Evolutionary conservation across 2,888 invertebrate genomes (phyloP), one percentile per base, ranked within the genome.

Genomic region (Tubiluchus corallicola): DNA sequence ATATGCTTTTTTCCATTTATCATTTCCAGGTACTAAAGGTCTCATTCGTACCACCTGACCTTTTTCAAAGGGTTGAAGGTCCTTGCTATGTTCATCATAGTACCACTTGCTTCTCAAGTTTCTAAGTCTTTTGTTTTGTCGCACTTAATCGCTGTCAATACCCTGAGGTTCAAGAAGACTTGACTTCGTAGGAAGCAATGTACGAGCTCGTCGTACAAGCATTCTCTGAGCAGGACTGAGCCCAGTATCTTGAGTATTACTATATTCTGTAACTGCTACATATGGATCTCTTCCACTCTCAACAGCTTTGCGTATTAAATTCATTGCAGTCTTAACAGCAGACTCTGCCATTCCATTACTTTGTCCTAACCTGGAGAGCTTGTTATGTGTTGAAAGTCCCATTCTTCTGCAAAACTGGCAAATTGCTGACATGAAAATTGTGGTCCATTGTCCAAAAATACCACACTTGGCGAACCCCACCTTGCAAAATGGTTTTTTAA

Each of bases 181-280:
- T n/a, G 29, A 9, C n/a, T 29, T 29, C 9, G n/a, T n/a, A 29
- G 29, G 29, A 9, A 29, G n/a, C 29, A 29, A n/a, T 29, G 29
- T 29, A 29, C 29, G n/a, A 29, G 29, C n/a, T n/a, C 9, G 9
- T 29, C 29, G 9, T n/a, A 9, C 29, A n/a, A 29, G n/a, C 29
- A 29, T 29, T 29, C 29, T 29, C n/a, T 29, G 29, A 29, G n/a
- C 29, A 9, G 9, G 29, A 29, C 29, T 29, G 29, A n/a, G 9
- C n/a, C 29, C n/a, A n/a, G 29, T n/a, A 29, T 29, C 29, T 29
- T 29, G 29, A 29, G n/a, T 29, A 29, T 29, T 29, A 9, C 29
- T 29, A 29, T 29, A 29, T 29, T 29, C 29, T 29, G n/a, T 9
- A 29, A 29, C n/a, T 29, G 29, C 29, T 9, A 29, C 9, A 9